Base-by-base conservation (phyloP, 2,888 invertebrate genomes). In the Agrotis clavis region DNA sequence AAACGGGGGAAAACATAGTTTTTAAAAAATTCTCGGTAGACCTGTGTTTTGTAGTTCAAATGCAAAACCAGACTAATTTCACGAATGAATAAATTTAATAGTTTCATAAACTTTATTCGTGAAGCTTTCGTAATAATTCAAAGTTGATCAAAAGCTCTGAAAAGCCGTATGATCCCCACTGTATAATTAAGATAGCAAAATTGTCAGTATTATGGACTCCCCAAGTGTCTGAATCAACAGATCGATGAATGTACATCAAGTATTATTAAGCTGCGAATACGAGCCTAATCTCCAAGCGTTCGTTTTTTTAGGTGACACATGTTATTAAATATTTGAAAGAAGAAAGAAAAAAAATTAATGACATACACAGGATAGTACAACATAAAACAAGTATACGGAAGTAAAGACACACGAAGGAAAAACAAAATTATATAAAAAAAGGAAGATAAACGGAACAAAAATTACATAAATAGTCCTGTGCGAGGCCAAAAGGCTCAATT, bases 181-280 rank as follows among this genome's bases (percentile, higher is more conserved):
- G 83, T 71, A 50, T 83, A 85, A 83, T 80, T 83, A 75, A 85
- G 84, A 83, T 85, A 83, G 47, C 65, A 68, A 62, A 51, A 73
- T 73, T 77, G 73, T 77, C 71, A 71, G 67, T 80, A 83, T 75
- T 73, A 74, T 61, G 83, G 71, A 77, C 30, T 73, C 64, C 41
- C 67, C 18, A 69, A 83, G 63, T 73, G 64, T 77, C 83, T 83
- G 83, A 83, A 83, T 41, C 45, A 85, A 85, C 83, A 82, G 79
- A 81, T 81, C 62, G 66, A 73, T 66, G 71, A 74, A 72, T 77
- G 66, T 63, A 41, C 60, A 60, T 51, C 7, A 25, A 72, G 62
- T 67, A 56, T n/a, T 62, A 71, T 62, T 63, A 21, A 30, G 50
- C 21, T 18, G 56, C 60, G 53, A 56, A 60, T 66, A 35, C 7